Conservation (phyloP, 1,140 invertebrate species). For the Zaprionus ornatus region DNA sequence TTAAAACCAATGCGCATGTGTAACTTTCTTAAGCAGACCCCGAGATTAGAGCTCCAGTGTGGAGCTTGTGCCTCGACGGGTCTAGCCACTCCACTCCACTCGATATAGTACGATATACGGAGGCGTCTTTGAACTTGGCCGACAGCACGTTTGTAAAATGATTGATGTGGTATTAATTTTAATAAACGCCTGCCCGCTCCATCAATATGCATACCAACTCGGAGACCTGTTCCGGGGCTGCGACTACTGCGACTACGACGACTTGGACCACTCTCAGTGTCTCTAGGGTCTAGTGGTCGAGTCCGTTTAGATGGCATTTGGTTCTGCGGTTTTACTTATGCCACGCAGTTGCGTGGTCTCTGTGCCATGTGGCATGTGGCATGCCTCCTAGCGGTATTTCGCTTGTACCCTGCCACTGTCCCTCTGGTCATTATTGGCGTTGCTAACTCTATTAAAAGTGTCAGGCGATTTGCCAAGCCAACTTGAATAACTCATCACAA, state of each 20-base stretch:
- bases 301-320: conserved; percentile 3
- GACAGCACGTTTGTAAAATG: conserved; percentile 81
- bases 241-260: background rate
- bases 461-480: conserved; percentile 46
- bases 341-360: conserved; percentile 60
- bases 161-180: conserved; percentile 84
- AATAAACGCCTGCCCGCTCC: conserved; percentile 69
- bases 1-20: conserved; percentile 83
- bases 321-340: conserved; percentile 47
- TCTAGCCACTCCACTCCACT: background rate
- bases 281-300: background rate
- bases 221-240: background rate
- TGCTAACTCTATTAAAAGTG: conserved; percentile 69
- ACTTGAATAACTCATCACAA: background rate
- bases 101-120: background rate
- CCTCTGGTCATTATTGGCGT: conserved; percentile 39
- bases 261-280: background rate
- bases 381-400: conserved; percentile 44
- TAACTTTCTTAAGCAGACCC: conserved; percentile 76
- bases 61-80: background rate
- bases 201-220: conserved; percentile 69
- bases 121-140: conserved; percentile 76
- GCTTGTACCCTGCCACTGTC: conserved; percentile 38
- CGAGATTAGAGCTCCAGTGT: conserved; percentile 28
- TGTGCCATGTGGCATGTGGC: conserved; percentile 57